Conservation (phyloP, 2,113 vertebrate species). For the Misgurnus anguillicaudatus region DNA sequence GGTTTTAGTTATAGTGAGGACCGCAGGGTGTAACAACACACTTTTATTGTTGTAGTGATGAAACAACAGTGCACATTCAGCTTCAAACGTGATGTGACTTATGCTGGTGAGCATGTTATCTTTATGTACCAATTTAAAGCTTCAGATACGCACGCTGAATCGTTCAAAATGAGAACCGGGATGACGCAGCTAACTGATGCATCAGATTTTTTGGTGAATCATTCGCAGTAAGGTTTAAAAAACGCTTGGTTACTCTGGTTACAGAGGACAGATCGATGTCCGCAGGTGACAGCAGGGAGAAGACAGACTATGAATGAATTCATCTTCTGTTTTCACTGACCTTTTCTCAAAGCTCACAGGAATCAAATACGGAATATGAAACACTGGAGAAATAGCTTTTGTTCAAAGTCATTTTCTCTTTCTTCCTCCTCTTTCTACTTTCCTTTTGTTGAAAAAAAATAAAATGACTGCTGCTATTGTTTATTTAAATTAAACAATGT, state of each 20-base stretch:
- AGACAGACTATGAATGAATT: conserved; percentile 56
- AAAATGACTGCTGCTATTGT: conserved; percentile 22
- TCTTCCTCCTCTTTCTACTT: background rate
- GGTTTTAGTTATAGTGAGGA: conserved; percentile 70
- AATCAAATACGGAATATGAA: conserved; percentile 70
- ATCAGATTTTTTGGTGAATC: conserved; percentile 40
- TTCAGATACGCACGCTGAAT: conserved; percentile 35
- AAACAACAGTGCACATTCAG: conserved; percentile 53
- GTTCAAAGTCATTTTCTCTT: conserved; percentile 15
- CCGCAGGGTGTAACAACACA: conserved; percentile 59
- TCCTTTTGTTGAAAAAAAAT: background rate
- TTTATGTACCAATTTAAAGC: conserved; percentile 21
- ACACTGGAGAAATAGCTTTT: conserved; percentile 65
- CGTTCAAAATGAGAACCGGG: conserved; percentile 28
- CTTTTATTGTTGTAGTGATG: conserved; percentile 48
- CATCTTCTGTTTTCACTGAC: conserved; percentile 55
- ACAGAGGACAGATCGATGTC: conserved; percentile 49
- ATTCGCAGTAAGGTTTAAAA: conserved; percentile 45
- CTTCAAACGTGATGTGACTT: conserved; percentile 37
- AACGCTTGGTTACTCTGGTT: conserved; percentile 43
- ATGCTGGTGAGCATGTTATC: conserved; percentile 41
- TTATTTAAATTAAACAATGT: conserved; percentile 3
- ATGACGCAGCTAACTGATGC: conserved; percentile 48
- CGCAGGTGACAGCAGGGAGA: conserved; percentile 49
- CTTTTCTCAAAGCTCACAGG: conserved; percentile 53